Conservation (phyloP, 2,888 invertebrate genomes). For the Ariolimax columbianus region DNA sequence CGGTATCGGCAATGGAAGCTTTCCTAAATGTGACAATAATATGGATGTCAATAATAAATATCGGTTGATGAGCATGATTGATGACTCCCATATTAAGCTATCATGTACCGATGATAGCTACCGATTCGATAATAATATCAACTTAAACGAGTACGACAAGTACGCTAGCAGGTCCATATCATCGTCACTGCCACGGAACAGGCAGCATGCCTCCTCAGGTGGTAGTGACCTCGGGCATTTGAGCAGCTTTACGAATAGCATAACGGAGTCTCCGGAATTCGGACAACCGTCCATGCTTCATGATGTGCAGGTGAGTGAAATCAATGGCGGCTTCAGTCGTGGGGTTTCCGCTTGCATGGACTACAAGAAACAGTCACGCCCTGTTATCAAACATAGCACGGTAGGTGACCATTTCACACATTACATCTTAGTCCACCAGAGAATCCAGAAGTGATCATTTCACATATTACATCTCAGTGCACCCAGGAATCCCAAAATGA, state of each 20-base stretch:
- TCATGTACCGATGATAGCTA: neutral
- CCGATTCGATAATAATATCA: neutral
- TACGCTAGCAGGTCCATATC: neutral
- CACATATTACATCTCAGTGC: neutral
- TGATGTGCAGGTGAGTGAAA: slow-evolving; percentile 32
- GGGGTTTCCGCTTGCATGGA: neutral
- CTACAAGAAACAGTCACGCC: neutral
- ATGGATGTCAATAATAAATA: neutral
- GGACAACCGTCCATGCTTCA: slow-evolving; percentile 44
- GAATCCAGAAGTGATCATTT: neutral
- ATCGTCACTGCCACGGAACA: slow-evolving; percentile 11
- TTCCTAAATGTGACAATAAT: neutral
- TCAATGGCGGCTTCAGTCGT: slow-evolving; percentile 57
- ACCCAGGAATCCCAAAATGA: neutral
- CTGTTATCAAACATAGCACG: slow-evolving; percentile 21
- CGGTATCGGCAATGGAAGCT: neutral
- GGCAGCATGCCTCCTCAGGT: neutral
- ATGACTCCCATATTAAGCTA: neutral
- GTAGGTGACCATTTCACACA: slow-evolving; percentile 17
- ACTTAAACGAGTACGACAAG: neutral
- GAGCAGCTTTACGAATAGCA: slow-evolving; percentile 36
- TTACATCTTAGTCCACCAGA: neutral
- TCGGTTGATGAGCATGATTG: neutral
- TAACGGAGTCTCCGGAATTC: slow-evolving; percentile 29
- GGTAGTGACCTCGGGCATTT: slow-evolving; percentile 17